These are phyloP conservation scores for Paralichthys olivaceus DNA, from an alignment of 2,113 vertebrate species.

Conservation along the genomic window DNA sequence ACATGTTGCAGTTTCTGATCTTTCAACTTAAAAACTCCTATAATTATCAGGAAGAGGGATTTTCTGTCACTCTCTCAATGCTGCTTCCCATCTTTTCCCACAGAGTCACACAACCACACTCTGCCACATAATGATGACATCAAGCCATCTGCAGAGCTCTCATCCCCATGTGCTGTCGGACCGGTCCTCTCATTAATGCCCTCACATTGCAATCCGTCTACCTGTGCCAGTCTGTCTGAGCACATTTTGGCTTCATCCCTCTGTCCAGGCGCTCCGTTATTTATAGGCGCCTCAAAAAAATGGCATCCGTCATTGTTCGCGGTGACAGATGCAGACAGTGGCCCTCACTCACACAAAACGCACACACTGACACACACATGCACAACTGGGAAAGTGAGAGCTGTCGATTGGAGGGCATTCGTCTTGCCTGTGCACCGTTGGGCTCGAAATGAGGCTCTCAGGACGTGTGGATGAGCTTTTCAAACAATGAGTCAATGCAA, in stretches of 20 bases:
- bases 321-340: conserved; percentile 45
- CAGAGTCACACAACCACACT: neutral
- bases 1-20: neutral
- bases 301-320: conserved; percentile 41
- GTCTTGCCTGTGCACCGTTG: neutral
- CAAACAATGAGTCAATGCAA: neutral
- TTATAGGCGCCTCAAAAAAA: conserved; percentile 51
- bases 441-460: too few relatives aligned
- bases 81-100: neutral
- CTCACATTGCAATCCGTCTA: conserved; percentile 52
- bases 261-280: conserved; percentile 63
- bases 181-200: conserved; percentile 61
- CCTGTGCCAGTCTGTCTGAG: conserved; percentile 54
- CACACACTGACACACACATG: neutral
- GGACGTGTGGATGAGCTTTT: neutral
- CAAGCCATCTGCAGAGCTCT: conserved; percentile 59
- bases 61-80: neutral
- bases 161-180: conserved; percentile 40
- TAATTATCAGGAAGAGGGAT: neutral
- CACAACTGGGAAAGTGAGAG: neutral
- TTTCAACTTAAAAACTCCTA: neutral
- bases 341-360: neutral
- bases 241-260: conserved; percentile 46
- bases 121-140: conserved; percentile 53
- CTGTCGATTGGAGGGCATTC: conserved; percentile 16